Percentiles rank a stretch among this genome's conserved stretches.
Conservation (phyloP, 2,888 invertebrate genomes). For the Homarus gammarus region DNA sequence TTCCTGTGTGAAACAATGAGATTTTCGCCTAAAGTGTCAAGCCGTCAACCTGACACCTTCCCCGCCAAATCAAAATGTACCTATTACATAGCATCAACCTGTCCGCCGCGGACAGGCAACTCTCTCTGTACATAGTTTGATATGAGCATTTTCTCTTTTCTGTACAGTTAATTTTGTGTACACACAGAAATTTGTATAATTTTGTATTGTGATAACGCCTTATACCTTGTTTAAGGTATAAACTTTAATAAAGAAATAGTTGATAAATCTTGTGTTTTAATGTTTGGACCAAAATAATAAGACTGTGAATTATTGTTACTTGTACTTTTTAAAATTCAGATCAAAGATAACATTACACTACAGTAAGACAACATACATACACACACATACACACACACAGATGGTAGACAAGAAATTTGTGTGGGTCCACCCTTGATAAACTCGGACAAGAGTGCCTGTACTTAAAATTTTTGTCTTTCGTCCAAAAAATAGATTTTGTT, state of each 20-base stretch:
- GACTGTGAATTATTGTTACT: too few relatives aligned
- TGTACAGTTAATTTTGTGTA: slow-evolving; percentile 71
- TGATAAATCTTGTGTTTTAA: slow-evolving; percentile 5
- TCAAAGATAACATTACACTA: too few relatives aligned
- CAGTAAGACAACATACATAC: too few relatives aligned
- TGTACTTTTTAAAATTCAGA: too few relatives aligned
- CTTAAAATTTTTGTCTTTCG: too few relatives aligned
- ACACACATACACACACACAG: too few relatives aligned
- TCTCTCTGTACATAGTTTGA: slow-evolving; percentile 53
- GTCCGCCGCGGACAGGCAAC: slow-evolving; percentile 19
- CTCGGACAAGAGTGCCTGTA: too few relatives aligned
- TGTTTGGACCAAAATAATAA: not conserved
- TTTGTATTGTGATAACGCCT: slow-evolving; percentile 70
- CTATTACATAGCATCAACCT: slow-evolving; percentile 36
- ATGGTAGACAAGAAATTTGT: too few relatives aligned
- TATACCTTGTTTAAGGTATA: slow-evolving; percentile 61
- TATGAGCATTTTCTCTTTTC: slow-evolving; percentile 40
- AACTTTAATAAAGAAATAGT: slow-evolving; percentile 70
- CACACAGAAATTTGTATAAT: slow-evolving; percentile 71
- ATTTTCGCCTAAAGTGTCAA: slow-evolving; percentile 41
- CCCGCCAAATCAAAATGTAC: slow-evolving; percentile 69
- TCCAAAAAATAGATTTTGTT: too few relatives aligned
- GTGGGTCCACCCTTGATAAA: too few relatives aligned
- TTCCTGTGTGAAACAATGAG: slow-evolving; percentile 44
- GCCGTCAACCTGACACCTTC: slow-evolving; percentile 25